Evolutionary conservation across 2,888 invertebrate species (phyloP), one percentile per base, ranked within the genome.

Genomic region (Aphidoletes aphidimyza): DNA sequence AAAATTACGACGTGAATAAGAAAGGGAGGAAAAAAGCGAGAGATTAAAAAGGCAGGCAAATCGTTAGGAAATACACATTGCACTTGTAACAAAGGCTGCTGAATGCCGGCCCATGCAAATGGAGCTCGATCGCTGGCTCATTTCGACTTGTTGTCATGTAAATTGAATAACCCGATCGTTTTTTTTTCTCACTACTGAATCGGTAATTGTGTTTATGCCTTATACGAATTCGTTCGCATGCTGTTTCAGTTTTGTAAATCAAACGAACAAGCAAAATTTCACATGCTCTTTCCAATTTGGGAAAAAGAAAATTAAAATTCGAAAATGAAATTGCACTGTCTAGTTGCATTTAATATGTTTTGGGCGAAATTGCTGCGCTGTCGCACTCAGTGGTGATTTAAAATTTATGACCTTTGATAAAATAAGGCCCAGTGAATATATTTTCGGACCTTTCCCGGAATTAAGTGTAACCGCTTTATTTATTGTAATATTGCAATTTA

Each of bases 41-140:
- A 0, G 34, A 34, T 1, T 3, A 30, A 69, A 54, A 22, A 54
- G 47, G 54, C 34, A 69, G 14, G 54, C 69, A 34, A 69, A 30
- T 69, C 69, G 69, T 69, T 69, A 69, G 30, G 69, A 69, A 69
- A 69, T 69, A 69, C 26, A 69, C 69, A 69, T 69, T 69, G 69
- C 69, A 69, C 69, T 69, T 69, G 69, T 69, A 69, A 69, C 69
- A 69, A 69, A 69, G 54, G 69, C 69, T n/a, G n/a, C 69, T 69
- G 69, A 69, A n/a, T n/a, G n/a, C n/a, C n/a, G n/a, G 69, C 69
- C 69, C 30, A 69, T 69, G 69, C 69, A 69, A 69, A 69, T 69
- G 69, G 69, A 69, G 30, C 34, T 14, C 69, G 42, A 9, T 42
- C 14, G 6, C 8, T 42, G 6, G 69, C 69, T 69, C 69, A 34